Evolutionary conservation across 2,113 vertebrate species (phyloP), one percentile per base, ranked within the genome.

Genomic region (Hippolais icterina): DNA sequence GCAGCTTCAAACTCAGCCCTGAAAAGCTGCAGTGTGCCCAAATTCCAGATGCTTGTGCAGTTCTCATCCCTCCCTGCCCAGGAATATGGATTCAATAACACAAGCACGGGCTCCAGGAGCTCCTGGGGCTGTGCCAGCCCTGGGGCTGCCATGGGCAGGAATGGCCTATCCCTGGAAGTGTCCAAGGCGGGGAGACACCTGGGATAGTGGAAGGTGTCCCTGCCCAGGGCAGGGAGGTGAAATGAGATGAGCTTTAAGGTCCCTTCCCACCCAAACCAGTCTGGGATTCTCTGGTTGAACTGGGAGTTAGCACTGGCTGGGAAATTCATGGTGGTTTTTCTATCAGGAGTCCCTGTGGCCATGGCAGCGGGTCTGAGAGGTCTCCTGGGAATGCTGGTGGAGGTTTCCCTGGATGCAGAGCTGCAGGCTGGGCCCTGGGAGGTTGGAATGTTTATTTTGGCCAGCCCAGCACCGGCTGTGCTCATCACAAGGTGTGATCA

Each of bases 401-500:
- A 56, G 74, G 11, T 27, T 70, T 60, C 47, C 3, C 22, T 61
- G 72, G 47, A 4, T 25, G 7, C 2, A 11, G 6, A 52, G 81
- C 56, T 3, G 22, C 31, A 69, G 54, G 53, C 33, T 82, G 52
- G 24, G 2, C 57, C 21, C 60, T 33, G 20, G 29, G 57, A 46
- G 60, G 39, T 29, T 47, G 79, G 12, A 66, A 52, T 13, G 2
- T 87, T 92, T 77, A 20, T 89, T 76, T 28, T 27, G 10, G 79
- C 41, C 37, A 74, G 78, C 44, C 56, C 3, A 4, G 52, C 13
- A 5, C 69, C 2, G 0, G 4, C 92, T 42, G 41, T 50, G 71
- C 85, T 96, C 93, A 94, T 97, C 96, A 80, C 12, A 87, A 97
- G 95, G 94, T 95, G 96, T 52, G 74, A 93, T 95, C 90, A 35